phyloP scores from a whole-genome alignment of 2,888 invertebrate species.

The Conomelus anceps region DNA sequence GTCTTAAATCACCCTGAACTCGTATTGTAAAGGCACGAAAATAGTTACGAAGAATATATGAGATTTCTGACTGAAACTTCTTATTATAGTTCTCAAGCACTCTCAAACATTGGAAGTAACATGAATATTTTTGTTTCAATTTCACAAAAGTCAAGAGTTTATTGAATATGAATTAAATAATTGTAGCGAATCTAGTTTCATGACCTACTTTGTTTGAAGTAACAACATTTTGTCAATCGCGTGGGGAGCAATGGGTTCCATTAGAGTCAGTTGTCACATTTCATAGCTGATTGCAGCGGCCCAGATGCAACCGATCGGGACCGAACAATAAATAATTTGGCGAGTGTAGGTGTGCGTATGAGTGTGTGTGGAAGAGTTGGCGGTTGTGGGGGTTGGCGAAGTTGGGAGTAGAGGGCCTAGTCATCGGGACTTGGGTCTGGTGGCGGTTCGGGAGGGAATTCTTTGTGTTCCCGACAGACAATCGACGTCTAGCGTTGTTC shows the following conservation, averaged over 20 bases:
- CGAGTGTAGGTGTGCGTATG: not conserved
- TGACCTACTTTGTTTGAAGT: not conserved
- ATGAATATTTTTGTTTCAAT: too few relatives aligned
- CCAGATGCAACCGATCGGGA: not conserved
- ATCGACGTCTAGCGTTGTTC: not conserved
- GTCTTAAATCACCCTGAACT: too few relatives aligned
- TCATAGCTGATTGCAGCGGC: not conserved
- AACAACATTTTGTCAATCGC: not conserved
- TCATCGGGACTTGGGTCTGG: not conserved
- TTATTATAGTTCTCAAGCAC: too few relatives aligned
- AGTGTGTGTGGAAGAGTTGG: not conserved
- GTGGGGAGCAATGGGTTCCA: not conserved
- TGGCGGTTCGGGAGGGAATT: slow-evolving; percentile 1
- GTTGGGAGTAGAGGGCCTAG: not conserved
- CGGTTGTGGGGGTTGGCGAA: not conserved
- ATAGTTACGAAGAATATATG: too few relatives aligned
- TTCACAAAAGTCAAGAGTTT: too few relatives aligned
- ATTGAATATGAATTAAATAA: too few relatives aligned
- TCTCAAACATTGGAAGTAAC: too few relatives aligned
- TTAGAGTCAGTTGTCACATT: not conserved
- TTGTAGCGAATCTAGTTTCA: not conserved
- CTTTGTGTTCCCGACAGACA: slow-evolving; percentile 5
- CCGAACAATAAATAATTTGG: slow-evolving; percentile 10
- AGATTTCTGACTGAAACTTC: too few relatives aligned
- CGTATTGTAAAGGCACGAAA: too few relatives aligned